Percentiles rank a stretch among this genome's conserved stretches.
Evolutionary conservation across 2,797 vertebrate species (phyloP).

Genomic region (Steatocranus sp.): DNA sequence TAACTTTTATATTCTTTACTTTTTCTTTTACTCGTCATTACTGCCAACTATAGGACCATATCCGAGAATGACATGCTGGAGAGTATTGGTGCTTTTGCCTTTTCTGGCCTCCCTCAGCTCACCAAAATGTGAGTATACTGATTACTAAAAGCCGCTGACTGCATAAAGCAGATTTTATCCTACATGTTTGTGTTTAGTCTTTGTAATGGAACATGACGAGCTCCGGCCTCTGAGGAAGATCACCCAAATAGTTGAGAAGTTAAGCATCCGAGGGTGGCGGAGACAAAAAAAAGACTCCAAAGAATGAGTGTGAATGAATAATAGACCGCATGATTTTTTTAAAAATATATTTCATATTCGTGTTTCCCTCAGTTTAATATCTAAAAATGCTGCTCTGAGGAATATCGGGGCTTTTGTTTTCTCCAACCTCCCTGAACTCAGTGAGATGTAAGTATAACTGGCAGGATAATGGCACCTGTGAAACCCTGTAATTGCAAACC

Average conservation of each 20-base stretch:
- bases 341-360: background rate
- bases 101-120: slow-evolving; percentile 58
- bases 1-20: background rate
- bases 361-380: slow-evolving; percentile 54
- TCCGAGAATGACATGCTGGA: slow-evolving; percentile 56
- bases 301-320: background rate
- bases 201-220: slow-evolving; percentile 26
- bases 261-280: background rate
- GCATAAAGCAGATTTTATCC: background rate
- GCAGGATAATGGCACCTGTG: background rate
- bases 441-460: slow-evolving; percentile 61
- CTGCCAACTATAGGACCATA: slow-evolving; percentile 47
- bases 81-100: slow-evolving; percentile 53
- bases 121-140: slow-evolving; percentile 58
- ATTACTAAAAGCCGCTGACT: background rate
- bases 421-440: slow-evolving; percentile 65
- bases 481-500: background rate
- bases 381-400: slow-evolving; percentile 60
- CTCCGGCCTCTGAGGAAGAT: slow-evolving; percentile 6
- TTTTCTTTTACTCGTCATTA: background rate
- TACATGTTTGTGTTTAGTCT: slow-evolving; percentile 35
- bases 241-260: background rate
- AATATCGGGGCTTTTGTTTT: slow-evolving; percentile 65
- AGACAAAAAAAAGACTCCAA: slow-evolving; percentile 13
- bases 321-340: background rate